Percentiles rank a stretch among this genome's conserved stretches.
These are phyloP conservation scores for Eidolon dupreanum DNA, from an alignment of 2,797 vertebrate species.

Conservation along the genomic window DNA sequence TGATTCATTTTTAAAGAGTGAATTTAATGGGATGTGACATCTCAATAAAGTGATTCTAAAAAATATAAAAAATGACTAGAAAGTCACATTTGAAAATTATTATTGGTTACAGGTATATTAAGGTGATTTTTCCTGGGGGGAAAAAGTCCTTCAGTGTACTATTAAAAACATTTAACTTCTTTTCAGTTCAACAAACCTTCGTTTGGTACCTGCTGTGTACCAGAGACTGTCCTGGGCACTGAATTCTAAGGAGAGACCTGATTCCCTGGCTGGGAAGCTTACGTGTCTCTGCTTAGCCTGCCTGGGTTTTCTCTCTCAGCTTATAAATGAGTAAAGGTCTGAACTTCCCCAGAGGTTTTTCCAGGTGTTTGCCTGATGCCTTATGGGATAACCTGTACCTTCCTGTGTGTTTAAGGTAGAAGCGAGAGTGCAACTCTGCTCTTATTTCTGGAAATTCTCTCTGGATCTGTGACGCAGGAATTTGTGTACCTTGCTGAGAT, in stretches of 20 bases:
- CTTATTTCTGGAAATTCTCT: background rate
- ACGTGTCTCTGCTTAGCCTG: background rate
- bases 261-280: background rate
- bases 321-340: conserved; percentile 1
- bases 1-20: background rate
- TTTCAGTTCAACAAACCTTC: background rate
- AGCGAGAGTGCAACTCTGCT: background rate
- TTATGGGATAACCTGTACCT: background rate
- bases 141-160: background rate
- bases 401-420: background rate
- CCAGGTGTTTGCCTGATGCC: background rate
- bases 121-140: background rate
- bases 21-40: background rate
- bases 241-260: background rate
- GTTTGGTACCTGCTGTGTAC: background rate
- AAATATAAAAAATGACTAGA: background rate
- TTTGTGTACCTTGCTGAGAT: background rate
- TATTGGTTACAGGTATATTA: background rate
- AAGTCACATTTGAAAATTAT: background rate
- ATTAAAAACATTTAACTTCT: background rate
- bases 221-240: background rate
- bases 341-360: conserved; percentile 29
- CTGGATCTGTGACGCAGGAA: background rate
- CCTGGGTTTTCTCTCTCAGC: background rate
- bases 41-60: background rate